Base-by-base conservation (phyloP, 2,113 vertebrate species). In the Puffinus mauretanicus region DNA sequence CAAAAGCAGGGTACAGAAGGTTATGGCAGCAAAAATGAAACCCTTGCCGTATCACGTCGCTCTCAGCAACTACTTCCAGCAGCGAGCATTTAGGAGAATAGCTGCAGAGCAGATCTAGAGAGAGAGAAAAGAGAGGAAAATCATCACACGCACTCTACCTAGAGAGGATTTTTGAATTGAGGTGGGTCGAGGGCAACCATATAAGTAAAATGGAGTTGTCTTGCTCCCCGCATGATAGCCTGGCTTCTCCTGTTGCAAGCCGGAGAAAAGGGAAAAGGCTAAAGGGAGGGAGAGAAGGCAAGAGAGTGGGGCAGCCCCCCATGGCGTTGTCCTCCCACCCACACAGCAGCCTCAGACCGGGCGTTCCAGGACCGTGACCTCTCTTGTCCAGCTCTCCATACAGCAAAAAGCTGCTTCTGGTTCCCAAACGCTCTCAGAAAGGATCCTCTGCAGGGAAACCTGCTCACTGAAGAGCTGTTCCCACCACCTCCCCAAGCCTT, bases 31-130 rank as follows among this genome's bases (percentile, higher is more conserved):
- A 93, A 34, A 94, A 91, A 83, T 61, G 30, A 96, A 96, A 82
- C 44, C 36, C 90, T 80, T 70, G 62, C 49, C 6, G 2, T 44
- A 52, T 89, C 78, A 80, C 17, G 8, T 72, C 87, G 90, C 92
- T 95, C 75, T 95, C 90, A 82, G 95, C 93, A 95, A 57, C 81
- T 78, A 30, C 90, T 82, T 87, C 89, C 93, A 95, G 91, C 95
- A 91, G 81, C 1, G 73, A 94, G 87, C 4, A 1, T 80, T 79
- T 20, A 66, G 54, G 77, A 72, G 66, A 90, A 92, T 27, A 58
- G 70, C 84, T 91, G 90, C 85, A 90, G 87, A 95, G 78, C 82
- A 70, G 85, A 87, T 30, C 51, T 4, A 76, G 65, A 90, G 82
- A 91, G 55, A 58, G 54, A 58, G 38, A 18, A 36, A 25, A 51